phyloP scores from a whole-genome alignment of 2,797 vertebrate genomes.

The Borostomias antarcticus region DNA sequence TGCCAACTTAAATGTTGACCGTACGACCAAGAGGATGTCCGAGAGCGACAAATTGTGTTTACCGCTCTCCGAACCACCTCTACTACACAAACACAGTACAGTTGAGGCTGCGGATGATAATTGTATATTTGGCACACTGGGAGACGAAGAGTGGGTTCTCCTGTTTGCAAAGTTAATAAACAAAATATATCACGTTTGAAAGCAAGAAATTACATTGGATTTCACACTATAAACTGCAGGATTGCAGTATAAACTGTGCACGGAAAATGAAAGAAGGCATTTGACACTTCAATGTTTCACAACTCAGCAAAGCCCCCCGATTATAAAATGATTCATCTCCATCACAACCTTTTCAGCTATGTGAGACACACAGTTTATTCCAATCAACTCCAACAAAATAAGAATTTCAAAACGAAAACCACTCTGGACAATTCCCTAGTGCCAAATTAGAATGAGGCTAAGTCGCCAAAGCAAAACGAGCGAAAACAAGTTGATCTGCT shows the following conservation, averaged over 20 bases:
- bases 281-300: too few relatives aligned
- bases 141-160: neutral
- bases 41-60: neutral
- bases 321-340: neutral
- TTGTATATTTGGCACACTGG: constrained; percentile 30
- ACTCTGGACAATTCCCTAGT: constrained; percentile 6
- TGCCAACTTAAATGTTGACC: too few relatives aligned
- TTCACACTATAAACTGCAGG: neutral
- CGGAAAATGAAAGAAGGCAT: neutral
- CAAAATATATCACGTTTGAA: constrained; percentile 21
- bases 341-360: constrained; percentile 10
- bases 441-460: constrained; percentile 12
- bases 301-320: too few relatives aligned
- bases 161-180: constrained; percentile 5
- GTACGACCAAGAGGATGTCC: neutral
- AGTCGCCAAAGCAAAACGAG: constrained; percentile 23
- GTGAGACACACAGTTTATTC: constrained; percentile 6
- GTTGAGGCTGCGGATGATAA: constrained; percentile 12
- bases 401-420: neutral
- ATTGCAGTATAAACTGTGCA: neutral
- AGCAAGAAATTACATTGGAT: neutral
- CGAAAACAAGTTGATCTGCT: constrained; percentile 27
- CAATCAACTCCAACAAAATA: constrained; percentile 27
- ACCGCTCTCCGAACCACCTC: neutral
- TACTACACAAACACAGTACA: neutral